phyloP scores from a whole-genome alignment of 2,113 vertebrate genomes.

The Perognathus longimembris region DNA sequence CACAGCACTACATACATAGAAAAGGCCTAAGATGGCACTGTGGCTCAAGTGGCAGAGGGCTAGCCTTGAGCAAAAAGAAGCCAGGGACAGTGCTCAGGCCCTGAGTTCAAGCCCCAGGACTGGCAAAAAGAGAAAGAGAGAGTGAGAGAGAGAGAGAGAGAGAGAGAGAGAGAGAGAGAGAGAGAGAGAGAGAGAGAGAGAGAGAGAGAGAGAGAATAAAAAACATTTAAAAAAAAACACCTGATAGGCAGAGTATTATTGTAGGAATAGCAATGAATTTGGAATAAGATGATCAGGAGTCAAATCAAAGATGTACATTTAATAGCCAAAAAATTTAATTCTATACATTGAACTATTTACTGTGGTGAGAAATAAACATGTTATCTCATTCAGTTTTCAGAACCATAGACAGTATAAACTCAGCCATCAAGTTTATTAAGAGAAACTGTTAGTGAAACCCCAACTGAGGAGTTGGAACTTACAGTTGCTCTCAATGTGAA shows the following conservation, averaged over 20 bases:
- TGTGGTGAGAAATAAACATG: not conserved
- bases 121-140: too few species aligned
- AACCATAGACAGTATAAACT: conserved; percentile 47
- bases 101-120: too few species aligned
- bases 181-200: too few species aligned
- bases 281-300: not conserved
- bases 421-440: conserved; percentile 39
- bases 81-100: too few species aligned
- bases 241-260: not conserved
- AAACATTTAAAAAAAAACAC: conserved; percentile 51
- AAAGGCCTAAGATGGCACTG: too few species aligned
- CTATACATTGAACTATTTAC: conserved; percentile 18
- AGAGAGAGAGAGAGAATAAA: too few species aligned
- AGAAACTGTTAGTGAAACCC: conserved; percentile 3
- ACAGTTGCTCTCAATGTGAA: not conserved
- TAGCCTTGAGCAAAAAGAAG: too few species aligned
- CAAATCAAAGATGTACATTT: conserved; percentile 23
- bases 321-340: conserved; percentile 41
- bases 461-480: conserved; percentile 23
- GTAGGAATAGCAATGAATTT: conserved; percentile 45
- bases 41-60: too few species aligned
- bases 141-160: too few species aligned
- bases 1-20: too few species aligned
- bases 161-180: too few species aligned
- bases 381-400: conserved; percentile 53